Conservation (phyloP, 2,888 invertebrate genomes). For the Amiota communis region DNA sequence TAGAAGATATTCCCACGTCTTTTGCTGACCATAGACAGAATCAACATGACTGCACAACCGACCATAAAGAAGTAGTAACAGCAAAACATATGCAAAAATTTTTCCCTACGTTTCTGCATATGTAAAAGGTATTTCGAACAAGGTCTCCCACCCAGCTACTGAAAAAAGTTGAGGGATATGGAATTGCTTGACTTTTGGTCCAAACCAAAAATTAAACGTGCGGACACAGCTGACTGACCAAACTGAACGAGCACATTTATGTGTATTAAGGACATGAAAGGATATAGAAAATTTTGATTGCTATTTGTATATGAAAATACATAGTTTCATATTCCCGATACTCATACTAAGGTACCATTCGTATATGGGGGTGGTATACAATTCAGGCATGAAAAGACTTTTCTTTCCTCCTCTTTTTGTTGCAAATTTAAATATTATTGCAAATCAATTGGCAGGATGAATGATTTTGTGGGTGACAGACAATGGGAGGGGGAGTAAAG, state of each 20-base stretch:
- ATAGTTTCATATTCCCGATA: constrained; percentile 29
- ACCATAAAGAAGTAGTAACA: constrained; percentile 56
- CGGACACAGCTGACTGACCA: constrained; percentile 51
- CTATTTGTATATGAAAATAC: constrained; percentile 47
- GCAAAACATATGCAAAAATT: constrained; percentile 68
- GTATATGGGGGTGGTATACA: constrained; percentile 53
- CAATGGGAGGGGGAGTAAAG: constrained; percentile 23
- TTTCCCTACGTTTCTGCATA: constrained; percentile 34
- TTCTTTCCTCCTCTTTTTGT: neutral
- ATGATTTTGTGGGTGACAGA: constrained; percentile 5
- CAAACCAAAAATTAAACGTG: constrained; percentile 31
- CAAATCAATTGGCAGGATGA: constrained; percentile 61
- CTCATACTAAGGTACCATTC: neutral
- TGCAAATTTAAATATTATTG: constrained; percentile 66
- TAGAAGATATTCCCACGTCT: constrained; percentile 28
- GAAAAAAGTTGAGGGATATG: too few species aligned
- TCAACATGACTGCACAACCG: constrained; percentile 30
- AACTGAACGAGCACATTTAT: constrained; percentile 33
- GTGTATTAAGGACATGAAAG: constrained; percentile 50
- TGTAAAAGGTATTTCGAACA: constrained; percentile 1
- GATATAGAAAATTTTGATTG: constrained; percentile 48
- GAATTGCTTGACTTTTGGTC: too few species aligned
- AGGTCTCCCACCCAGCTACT: too few species aligned
- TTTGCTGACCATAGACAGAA: neutral
- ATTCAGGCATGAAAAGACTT: constrained; percentile 11